Percentiles rank a stretch among this genome's conserved stretches.
Conservation (phyloP, 2,113 vertebrate genomes). For the Petrocephalus microphthalmus region DNA sequence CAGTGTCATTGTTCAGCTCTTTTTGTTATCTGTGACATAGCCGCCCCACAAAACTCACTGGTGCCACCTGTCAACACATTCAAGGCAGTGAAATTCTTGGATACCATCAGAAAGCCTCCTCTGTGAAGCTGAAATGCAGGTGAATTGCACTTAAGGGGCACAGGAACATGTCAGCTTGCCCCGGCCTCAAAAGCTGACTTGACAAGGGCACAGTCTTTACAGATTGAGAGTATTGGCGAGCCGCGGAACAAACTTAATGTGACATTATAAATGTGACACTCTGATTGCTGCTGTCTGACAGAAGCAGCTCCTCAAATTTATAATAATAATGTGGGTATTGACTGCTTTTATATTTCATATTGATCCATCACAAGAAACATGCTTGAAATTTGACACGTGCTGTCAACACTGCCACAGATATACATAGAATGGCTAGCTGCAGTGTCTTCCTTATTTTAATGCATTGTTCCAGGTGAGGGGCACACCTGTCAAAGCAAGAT, state of each 20-base stretch:
- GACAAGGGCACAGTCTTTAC: neutral
- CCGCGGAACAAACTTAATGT: slow-evolving; percentile 1
- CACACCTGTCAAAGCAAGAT: slow-evolving; percentile 9
- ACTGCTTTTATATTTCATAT: neutral
- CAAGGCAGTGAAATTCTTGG: neutral
- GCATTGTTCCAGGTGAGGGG: neutral
- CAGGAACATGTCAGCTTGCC: neutral
- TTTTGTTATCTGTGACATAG: slow-evolving; percentile 4
- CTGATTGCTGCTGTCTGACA: neutral
- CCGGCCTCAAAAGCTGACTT: neutral
- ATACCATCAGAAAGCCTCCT: neutral
- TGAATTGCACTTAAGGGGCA: neutral
- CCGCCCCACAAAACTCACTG: neutral
- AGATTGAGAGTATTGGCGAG: neutral
- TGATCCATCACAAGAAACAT: neutral
- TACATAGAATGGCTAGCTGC: neutral
- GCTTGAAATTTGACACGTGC: neutral
- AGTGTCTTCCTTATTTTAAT: neutral
- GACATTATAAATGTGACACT: neutral
- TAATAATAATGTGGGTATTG: neutral
- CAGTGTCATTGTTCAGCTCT: slow-evolving; percentile 15
- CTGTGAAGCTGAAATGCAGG: neutral
- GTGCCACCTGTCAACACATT: slow-evolving; percentile 5
- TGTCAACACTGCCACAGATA: neutral
- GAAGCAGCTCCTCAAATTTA: neutral